These are phyloP conservation scores for Allenopithecus nigroviridis DNA, from an alignment of 2,797 vertebrate species.

Conservation along the genomic window DNA sequence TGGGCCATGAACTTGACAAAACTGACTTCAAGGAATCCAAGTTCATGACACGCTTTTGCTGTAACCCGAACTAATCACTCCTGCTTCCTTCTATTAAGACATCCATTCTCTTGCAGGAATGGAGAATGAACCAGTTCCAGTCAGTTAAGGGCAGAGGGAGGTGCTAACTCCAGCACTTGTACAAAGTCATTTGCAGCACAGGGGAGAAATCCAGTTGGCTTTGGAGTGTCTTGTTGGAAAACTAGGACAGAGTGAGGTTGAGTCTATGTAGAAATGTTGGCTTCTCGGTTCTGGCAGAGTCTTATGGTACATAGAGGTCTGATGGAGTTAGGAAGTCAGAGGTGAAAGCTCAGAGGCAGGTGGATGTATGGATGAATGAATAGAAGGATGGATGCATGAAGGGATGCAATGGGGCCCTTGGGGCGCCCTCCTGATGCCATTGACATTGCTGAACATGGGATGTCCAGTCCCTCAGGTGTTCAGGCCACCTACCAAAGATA, in stretches of 20 bases:
- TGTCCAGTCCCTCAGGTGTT: not conserved
- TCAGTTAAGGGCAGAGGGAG: not conserved
- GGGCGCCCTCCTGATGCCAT: not conserved
- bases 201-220: not conserved
- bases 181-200: not conserved
- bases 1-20: not conserved
- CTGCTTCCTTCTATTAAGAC: not conserved
- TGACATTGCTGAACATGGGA: not conserved
- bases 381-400: not conserved
- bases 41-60: not conserved
- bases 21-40: not conserved
- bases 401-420: not conserved
- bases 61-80: not conserved
- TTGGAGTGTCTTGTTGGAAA: slow-evolving; percentile 1
- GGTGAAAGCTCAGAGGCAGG: not conserved
- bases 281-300: slow-evolving; percentile 33
- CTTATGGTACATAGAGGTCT: not conserved
- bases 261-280: not conserved
- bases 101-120: not conserved
- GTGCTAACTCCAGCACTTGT: not conserved
- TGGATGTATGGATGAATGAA: not conserved
- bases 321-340: not conserved
- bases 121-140: not conserved
- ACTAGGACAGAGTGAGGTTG: not conserved
- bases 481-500: slow-evolving; percentile 56